These are phyloP conservation scores for Pterostichus niger DNA, from an alignment of 2,888 invertebrate genomes.

Conservation along the genomic window DNA sequence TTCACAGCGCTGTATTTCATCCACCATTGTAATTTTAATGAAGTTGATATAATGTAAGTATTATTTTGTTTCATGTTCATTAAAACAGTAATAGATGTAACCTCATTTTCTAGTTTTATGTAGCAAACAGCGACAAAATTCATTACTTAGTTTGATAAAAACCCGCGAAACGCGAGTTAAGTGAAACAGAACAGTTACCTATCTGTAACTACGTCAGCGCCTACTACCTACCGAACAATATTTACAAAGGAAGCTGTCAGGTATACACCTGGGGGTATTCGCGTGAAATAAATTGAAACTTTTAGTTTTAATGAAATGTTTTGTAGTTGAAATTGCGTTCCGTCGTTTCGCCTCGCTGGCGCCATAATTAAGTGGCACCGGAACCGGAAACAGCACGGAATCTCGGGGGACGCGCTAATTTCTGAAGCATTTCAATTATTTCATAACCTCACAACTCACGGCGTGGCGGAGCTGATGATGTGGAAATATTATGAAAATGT, in stretches of 20 bases:
- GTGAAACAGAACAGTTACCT: neutral
- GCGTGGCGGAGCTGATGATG: conserved; percentile 8
- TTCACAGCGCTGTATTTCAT: no score
- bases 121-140: conserved; percentile 20
- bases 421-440: conserved; percentile 57
- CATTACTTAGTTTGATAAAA: conserved; percentile 11
- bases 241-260: conserved; percentile 43
- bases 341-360: conserved; percentile 10
- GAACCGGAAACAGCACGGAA: conserved; percentile 37
- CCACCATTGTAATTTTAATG: no score
- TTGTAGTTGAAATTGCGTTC: conserved; percentile 59
- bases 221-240: conserved; percentile 23
- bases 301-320: conserved; percentile 62
- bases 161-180: neutral
- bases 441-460: conserved; percentile 35
- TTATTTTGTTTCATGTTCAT: neutral
- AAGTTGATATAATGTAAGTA: neutral
- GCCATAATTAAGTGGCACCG: conserved; percentile 45
- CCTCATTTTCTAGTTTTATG: conserved; percentile 23
- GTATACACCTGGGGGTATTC: conserved; percentile 36
- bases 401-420: conserved; percentile 34
- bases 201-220: neutral
- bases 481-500: conserved; percentile 41
- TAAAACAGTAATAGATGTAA: conserved; percentile 11
- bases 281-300: conserved; percentile 60